phyloP scores from a whole-genome alignment of 2,113 vertebrate species.

The Pteruthius melanotis region DNA sequence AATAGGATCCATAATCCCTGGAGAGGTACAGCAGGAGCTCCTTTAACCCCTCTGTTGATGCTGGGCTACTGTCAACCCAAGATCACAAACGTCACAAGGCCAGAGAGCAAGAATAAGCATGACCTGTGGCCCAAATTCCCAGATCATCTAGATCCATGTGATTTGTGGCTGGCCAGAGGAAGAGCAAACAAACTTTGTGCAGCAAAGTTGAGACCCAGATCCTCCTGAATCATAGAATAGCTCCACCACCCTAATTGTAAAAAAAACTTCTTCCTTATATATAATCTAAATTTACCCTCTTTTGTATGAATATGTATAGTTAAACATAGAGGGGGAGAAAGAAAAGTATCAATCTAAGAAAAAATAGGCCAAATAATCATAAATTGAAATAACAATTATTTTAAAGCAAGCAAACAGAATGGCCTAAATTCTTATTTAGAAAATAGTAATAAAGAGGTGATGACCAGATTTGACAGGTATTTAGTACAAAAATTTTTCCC shows the following conservation, averaged over 20 bases:
- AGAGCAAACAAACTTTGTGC: too few relatives aligned
- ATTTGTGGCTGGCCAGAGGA: neutral
- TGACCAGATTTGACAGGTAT: neutral
- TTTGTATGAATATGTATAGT: neutral
- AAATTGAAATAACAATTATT: neutral
- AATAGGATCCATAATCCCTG: neutral
- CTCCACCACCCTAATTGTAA: neutral
- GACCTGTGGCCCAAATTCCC: neutral
- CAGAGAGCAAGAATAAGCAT: neutral
- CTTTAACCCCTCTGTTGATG: neutral
- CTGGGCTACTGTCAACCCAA: neutral
- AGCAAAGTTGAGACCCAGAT: neutral
- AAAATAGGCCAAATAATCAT: neutral
- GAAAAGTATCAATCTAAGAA: neutral
- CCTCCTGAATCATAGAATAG: neutral
- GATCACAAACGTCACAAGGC: accelerated
- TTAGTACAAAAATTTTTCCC: neutral
- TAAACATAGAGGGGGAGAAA: neutral
- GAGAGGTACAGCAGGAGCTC: neutral
- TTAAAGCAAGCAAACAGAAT: neutral
- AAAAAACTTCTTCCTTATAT: neutral
- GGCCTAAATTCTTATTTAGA: neutral
- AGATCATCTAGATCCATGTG: too few relatives aligned
- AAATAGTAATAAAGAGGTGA: neutral
- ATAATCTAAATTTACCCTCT: neutral